Evolutionary conservation across 2,888 invertebrate species (phyloP).

Genomic region (Caradrina clavipalpis): DNA sequence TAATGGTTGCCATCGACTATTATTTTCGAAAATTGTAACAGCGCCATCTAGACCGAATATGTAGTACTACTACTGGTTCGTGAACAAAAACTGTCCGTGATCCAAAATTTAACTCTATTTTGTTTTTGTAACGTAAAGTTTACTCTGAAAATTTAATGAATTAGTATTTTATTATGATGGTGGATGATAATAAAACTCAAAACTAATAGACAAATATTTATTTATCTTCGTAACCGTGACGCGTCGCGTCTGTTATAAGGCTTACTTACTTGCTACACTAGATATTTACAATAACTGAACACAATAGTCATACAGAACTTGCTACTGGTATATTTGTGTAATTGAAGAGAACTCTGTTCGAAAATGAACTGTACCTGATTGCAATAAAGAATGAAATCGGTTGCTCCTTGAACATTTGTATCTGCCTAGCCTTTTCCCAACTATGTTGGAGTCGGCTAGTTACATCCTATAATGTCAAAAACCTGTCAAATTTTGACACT

Average conservation of each 20-base stretch:
- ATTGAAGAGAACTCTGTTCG: background rate
- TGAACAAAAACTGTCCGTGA: too few species aligned
- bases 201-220: constrained; percentile 77
- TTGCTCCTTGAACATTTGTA: too few species aligned
- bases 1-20: too few species aligned
- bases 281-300: constrained; percentile 66
- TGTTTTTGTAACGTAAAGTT: too few species aligned
- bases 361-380: background rate
- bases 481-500: too few species aligned
- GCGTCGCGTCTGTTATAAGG: constrained; percentile 51
- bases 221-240: constrained; percentile 65
- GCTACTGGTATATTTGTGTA: constrained; percentile 24
- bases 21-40: background rate
- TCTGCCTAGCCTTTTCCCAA: too few species aligned
- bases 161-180: background rate
- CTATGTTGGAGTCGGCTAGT: too few species aligned
- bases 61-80: background rate
- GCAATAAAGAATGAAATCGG: too few species aligned
- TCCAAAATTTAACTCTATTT: too few species aligned
- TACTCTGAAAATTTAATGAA: too few species aligned
- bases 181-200: constrained; percentile 41
- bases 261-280: constrained; percentile 49
- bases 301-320: constrained; percentile 61
- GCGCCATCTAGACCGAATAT: background rate
- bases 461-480: too few species aligned